phyloP scores from a whole-genome alignment of 2,888 invertebrate genomes.

The Mystacides longicornis region DNA sequence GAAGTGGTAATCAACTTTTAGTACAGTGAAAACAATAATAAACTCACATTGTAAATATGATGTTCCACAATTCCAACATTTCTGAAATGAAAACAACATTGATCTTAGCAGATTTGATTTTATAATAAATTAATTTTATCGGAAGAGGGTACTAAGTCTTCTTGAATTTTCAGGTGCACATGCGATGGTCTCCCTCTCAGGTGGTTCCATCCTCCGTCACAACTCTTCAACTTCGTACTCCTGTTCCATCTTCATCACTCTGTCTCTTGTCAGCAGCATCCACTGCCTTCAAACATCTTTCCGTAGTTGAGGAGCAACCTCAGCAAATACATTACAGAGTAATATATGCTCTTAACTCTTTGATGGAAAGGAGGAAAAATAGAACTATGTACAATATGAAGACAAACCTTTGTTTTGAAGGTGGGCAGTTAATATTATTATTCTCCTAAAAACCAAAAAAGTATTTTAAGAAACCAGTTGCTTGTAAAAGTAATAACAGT shows the following conservation, averaged over 20 bases:
- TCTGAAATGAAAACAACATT: too few species aligned
- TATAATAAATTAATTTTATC: too few species aligned
- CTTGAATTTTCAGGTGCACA: conserved; percentile 38
- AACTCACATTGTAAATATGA: too few species aligned
- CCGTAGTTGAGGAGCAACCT: conserved; percentile 16
- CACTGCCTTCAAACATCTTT: conserved; percentile 30
- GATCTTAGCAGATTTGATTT: too few species aligned
- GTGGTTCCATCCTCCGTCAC: conserved; percentile 35
- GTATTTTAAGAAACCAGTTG: too few species aligned
- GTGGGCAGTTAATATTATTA: too few species aligned
- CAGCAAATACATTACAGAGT: neutral
- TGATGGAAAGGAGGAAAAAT: conserved; percentile 38
- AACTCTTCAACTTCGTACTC: conserved; percentile 33
- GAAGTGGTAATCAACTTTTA: too few species aligned
- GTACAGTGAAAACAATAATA: too few species aligned
- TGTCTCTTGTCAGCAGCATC: conserved; percentile 40
- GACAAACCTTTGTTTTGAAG: conserved; percentile 18
- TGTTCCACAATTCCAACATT: too few species aligned
- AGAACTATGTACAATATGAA: conserved; percentile 41
- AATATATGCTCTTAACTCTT: conserved; percentile 25
- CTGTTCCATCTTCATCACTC: conserved; percentile 35
- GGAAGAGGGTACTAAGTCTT: too few species aligned
- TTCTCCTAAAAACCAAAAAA: too few species aligned
- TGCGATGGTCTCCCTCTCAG: conserved; percentile 22
- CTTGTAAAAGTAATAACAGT: too few species aligned